Conservation (phyloP, 2,888 invertebrate species). For the Torymus aiolomorphi region DNA sequence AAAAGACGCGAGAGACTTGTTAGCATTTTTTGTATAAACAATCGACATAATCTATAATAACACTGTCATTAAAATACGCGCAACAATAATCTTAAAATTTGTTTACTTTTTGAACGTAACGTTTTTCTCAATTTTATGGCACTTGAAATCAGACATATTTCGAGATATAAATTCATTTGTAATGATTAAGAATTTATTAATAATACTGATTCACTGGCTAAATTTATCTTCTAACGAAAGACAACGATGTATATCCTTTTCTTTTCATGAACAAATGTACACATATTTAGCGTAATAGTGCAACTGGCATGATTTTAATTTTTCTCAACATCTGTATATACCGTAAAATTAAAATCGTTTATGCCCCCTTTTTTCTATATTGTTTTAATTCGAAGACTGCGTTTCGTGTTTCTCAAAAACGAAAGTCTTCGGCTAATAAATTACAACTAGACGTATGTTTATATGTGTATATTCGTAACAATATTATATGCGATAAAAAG, state of each 20-base stretch:
- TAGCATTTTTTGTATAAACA: constrained; percentile 13
- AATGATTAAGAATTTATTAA: constrained; percentile 49
- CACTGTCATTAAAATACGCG: constrained; percentile 21
- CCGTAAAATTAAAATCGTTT: constrained; percentile 31
- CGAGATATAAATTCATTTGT: constrained; percentile 43
- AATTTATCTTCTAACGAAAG: constrained; percentile 49
- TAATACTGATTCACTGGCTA: constrained; percentile 52
- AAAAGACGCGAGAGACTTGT: constrained; percentile 20
- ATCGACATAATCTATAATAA: constrained; percentile 34
- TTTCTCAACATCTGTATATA: not conserved
- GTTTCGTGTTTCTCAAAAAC: constrained; percentile 23
- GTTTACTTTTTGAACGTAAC: constrained; percentile 32
- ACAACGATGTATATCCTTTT: constrained; percentile 27
- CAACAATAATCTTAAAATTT: constrained; percentile 38
- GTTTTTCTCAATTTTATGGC: constrained; percentile 40
- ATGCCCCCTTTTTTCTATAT: not conserved
- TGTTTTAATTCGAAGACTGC: constrained; percentile 18
- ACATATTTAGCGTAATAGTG: constrained; percentile 24
- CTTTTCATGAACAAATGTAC: constrained; percentile 7
- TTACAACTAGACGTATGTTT: constrained; percentile 38
- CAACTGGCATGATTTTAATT: constrained; percentile 31
- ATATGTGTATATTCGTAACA: constrained; percentile 46
- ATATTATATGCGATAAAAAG: constrained; percentile 48
- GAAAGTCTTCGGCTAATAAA: constrained; percentile 37
- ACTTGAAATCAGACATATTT: constrained; percentile 53